Evolutionary conservation across 2,113 vertebrate genomes (phyloP).

Genomic region (Pseudolaguvia tuberculata): DNA sequence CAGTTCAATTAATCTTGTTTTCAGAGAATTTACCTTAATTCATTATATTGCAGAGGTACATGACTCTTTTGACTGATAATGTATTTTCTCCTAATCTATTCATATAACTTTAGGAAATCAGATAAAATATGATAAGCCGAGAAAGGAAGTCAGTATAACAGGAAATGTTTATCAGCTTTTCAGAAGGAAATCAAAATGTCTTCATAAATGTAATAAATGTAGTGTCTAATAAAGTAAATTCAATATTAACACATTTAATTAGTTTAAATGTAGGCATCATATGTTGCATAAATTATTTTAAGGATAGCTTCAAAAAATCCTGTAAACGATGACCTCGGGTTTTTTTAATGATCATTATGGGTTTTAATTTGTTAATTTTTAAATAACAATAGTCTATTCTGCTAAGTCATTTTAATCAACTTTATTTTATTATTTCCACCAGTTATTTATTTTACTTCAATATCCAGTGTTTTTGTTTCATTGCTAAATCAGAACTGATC

Average conservation of each 20-base stretch:
- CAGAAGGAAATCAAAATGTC: background rate
- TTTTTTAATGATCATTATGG: background rate
- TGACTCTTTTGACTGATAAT: background rate
- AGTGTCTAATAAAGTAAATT: background rate
- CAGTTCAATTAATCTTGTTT: background rate
- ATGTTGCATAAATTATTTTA: background rate
- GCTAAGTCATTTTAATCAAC: no score
- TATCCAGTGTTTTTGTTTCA: no score
- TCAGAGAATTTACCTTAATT: background rate
- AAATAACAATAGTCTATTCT: no score
- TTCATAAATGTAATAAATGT: background rate
- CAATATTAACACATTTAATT: background rate
- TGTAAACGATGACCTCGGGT: background rate
- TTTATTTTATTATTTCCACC: no score
- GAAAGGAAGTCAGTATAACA: background rate
- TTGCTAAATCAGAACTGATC: no score
- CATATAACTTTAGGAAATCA: background rate
- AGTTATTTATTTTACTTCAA: no score
- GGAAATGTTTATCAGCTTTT: background rate
- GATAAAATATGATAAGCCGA: background rate
- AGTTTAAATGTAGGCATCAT: background rate
- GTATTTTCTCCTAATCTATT: background rate
- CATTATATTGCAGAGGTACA: background rate
- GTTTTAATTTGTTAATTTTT: no score
- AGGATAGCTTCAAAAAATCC: background rate